A percentile compares a stretch with the other conserved stretches of the same genome.
These are phyloP conservation scores for Acromyrmex charruanus DNA, from an alignment of 1,140 invertebrate genomes.

Conservation along the genomic window DNA sequence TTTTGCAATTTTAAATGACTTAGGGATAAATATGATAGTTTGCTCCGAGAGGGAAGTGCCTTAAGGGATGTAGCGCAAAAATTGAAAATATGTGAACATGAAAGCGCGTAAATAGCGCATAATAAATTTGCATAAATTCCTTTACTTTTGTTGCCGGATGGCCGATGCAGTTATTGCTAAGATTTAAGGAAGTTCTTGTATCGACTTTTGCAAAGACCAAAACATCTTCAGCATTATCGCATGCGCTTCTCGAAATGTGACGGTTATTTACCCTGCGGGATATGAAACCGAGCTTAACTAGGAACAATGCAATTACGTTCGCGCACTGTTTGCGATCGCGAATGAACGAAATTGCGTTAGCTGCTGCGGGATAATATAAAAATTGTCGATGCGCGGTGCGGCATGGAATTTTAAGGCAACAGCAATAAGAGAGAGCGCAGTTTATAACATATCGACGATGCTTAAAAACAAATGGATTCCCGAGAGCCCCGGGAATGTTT, in stretches of 20 bases:
- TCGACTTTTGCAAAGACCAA: background rate
- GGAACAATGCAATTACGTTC: conserved; percentile 52
- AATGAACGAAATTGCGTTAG: conserved; percentile 58
- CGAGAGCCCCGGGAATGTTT: conserved; percentile 56
- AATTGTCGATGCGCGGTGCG: conserved; percentile 16
- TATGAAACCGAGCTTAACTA: conserved; percentile 37
- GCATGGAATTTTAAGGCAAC: background rate
- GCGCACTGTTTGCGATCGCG: conserved; percentile 60
- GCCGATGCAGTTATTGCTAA: background rate
- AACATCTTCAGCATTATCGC: conserved; percentile 38
- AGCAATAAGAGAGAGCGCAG: conserved; percentile 34
- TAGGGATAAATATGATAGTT: no score
- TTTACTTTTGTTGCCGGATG: background rate
- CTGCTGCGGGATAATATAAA: conserved; percentile 51
- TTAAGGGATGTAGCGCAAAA: no score
- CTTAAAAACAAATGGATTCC: conserved; percentile 71
- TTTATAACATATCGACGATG: conserved; percentile 63
- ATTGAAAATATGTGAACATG: no score
- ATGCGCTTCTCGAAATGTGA: background rate
- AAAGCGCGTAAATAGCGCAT: no score
- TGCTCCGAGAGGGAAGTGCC: no score
- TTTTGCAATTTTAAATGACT: no score
- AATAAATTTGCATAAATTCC: background rate
- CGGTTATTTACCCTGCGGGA: conserved; percentile 48
- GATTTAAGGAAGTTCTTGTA: background rate